These are phyloP conservation scores for Cyclophora albipunctata DNA, from an alignment of 2,888 invertebrate genomes.

Conservation along the genomic window DNA sequence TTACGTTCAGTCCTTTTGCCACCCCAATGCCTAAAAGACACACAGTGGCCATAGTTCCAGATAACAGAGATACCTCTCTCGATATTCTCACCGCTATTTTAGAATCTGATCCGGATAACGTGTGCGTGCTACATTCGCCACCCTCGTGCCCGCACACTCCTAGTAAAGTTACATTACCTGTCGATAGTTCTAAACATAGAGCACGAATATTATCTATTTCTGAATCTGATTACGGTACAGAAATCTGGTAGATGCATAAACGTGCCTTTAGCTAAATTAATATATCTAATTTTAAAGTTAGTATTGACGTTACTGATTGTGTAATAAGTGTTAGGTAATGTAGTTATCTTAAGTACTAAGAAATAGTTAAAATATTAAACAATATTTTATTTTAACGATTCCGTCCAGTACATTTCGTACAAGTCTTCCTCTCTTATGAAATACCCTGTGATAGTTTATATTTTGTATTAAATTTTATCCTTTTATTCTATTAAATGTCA, in stretches of 20 bases:
- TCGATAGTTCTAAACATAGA: conserved; percentile 76
- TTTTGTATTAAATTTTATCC: conserved; percentile 23
- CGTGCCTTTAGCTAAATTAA: conserved; percentile 1
- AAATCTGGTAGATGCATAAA: conserved; percentile 80
- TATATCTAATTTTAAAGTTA: too few relatives aligned
- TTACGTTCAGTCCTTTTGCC: conserved; percentile 61
- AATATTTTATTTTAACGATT: conserved; percentile 16
- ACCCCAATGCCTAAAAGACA: conserved; percentile 62
- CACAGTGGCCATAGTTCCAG: conserved; percentile 54
- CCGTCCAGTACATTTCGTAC: conserved; percentile 44
- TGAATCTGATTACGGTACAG: conserved; percentile 79
- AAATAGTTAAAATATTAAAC: too few relatives aligned
- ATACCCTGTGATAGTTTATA: conserved; percentile 49
- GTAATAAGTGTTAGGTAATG: too few relatives aligned
- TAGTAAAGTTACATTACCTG: conserved; percentile 78
- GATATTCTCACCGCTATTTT: conserved; percentile 64
- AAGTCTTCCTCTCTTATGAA: conserved; percentile 46
- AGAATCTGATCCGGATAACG: conserved; percentile 65
- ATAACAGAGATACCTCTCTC: conserved; percentile 52
- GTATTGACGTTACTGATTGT: too few relatives aligned
- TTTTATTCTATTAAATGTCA: conserved; percentile 29
- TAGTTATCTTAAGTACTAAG: too few relatives aligned
- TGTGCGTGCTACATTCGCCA: conserved; percentile 57
- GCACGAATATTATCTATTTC: conserved; percentile 79
- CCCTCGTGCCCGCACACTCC: conserved; percentile 66